Base-by-base conservation (phyloP, 2,113 vertebrate species). In the Antechinus stuartii region DNA sequence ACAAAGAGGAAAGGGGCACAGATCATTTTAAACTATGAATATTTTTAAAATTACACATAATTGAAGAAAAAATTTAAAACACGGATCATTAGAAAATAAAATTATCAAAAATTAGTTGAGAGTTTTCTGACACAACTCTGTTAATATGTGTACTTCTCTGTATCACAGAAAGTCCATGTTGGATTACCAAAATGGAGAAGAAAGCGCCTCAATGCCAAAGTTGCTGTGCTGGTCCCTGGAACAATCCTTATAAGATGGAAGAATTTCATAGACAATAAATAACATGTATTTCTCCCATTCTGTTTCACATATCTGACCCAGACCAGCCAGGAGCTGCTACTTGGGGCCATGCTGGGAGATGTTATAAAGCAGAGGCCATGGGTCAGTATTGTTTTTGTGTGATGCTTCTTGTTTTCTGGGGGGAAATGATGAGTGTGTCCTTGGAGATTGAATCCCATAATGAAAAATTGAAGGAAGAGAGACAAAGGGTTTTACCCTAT, bases 151-250 rank as follows among this genome's bases (percentile, higher is more conserved):
- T 56, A 2, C 89, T 93, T 35, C 0, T 57, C 53, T 92, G 0
- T 92, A 53, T 92, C 10, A 61, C 91, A 98, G 98, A 90, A 23
- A 95, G 35, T 25, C 26, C 91, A 97, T 47, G 91, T 30, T 97
- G 97, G 96, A 97, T 91, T 96, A 96, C 90, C 95, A 92, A 91
- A 46, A 84, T 42, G 68, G 68, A 84, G 68, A 42, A 84, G 19
- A 3, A 84, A 84, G 68, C 6, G 11, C n/a, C 19, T 42, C n/a
- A 84, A 84, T 84, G 68, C n/a, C 68, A 42, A 42, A 7, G 8
- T 42, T 84, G 68, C 68, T 22, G 68, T 84, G 68, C 68, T 84
- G 35, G 68, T 84, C 68, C n/a, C 68, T 84, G n/a, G 68, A 84
- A 42, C n/a, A 42, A 23, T 42, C n/a, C n/a, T 84, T 84, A 42